Percentiles rank a stretch among this genome's conserved stretches.
phyloP scores from a whole-genome alignment of 2,888 invertebrate species.

The Lapara coniferarum region DNA sequence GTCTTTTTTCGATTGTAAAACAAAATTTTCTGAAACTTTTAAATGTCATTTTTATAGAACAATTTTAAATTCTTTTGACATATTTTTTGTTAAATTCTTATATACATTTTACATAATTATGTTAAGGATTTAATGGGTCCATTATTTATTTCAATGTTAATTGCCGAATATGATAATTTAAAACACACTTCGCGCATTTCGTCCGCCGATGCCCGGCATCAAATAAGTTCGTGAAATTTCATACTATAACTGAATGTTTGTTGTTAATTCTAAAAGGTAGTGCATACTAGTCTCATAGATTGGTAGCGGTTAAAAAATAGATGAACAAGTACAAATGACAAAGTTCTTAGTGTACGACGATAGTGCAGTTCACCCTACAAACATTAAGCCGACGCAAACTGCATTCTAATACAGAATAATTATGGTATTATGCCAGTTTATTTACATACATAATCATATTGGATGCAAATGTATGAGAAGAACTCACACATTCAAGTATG shows the following conservation, averaged over 20 bases:
- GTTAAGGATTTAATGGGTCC: background rate
- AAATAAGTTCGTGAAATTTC: slow-evolving; percentile 15
- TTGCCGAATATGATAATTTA: background rate
- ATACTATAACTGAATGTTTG: background rate
- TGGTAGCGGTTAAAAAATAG: slow-evolving; percentile 1
- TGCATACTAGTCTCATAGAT: slow-evolving; percentile 13
- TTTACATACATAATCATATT: no score
- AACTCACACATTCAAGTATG: no score
- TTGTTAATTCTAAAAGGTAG: slow-evolving; percentile 1
- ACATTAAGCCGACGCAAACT: background rate
- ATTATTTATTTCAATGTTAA: background rate
- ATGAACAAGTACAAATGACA: slow-evolving; percentile 3
- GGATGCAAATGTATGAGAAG: no score
- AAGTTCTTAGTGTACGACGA: background rate
- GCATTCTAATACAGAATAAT: background rate
- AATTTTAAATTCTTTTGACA: slow-evolving; percentile 19
- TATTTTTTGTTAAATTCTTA: background rate
- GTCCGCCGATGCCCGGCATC: background rate
- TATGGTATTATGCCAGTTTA: no score
- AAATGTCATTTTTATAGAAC: slow-evolving; percentile 9
- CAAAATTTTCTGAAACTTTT: background rate
- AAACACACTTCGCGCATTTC: background rate
- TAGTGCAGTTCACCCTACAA: slow-evolving; percentile 19
- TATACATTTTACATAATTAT: background rate
- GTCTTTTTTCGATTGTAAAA: slow-evolving; percentile 8